A percentile compares a stretch with the other conserved stretches of the same genome.
phyloP scores from a whole-genome alignment of 2,888 invertebrate species.

The Aspidiotus destructor region DNA sequence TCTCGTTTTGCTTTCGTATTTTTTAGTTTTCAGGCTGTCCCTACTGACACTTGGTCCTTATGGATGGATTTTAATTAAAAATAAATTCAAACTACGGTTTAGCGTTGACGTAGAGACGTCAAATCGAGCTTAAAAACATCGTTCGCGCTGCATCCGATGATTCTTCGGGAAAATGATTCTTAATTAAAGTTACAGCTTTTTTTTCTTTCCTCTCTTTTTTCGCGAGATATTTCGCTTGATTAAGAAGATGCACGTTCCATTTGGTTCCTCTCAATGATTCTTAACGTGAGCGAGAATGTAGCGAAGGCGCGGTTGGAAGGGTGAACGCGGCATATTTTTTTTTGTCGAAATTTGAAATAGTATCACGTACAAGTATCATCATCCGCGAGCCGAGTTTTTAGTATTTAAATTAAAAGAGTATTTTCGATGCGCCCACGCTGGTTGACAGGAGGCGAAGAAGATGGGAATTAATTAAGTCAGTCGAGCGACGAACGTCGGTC shows the following conservation, averaged over 20 bases:
- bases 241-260: neutral
- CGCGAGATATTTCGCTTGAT: neutral
- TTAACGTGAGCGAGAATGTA: too few relatives aligned
- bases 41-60: too few relatives aligned
- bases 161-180: neutral
- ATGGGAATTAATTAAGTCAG: neutral
- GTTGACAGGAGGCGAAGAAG: neutral
- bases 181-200: conserved; percentile 1
- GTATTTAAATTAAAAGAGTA: neutral
- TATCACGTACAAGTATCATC: conserved; percentile 2
- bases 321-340: neutral
- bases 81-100: neutral
- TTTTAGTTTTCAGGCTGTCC: too few relatives aligned
- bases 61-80: neutral
- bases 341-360: neutral
- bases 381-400: neutral
- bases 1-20: too few relatives aligned
- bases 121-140: neutral
- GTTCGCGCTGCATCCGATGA: neutral
- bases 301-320: too few relatives aligned
- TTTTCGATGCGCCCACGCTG: neutral
- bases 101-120: neutral
- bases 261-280: neutral
- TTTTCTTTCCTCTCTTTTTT: neutral
- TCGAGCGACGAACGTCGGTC: neutral